Evolutionary conservation across 2,797 vertebrate species (phyloP), one percentile per base, ranked within the genome.

Genomic region (Champsocephalus esox): DNA sequence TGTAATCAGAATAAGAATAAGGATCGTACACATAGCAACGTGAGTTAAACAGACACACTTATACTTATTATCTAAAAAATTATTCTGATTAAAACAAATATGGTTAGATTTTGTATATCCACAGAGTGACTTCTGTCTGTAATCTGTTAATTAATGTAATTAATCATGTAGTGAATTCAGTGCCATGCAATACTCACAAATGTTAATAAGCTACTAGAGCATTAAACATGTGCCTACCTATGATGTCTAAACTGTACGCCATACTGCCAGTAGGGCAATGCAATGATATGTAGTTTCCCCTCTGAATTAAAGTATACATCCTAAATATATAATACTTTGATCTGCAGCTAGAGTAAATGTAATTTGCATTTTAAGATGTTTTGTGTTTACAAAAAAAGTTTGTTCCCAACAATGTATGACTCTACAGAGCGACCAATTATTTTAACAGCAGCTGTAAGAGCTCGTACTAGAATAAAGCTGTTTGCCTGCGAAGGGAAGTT

Each of bases 1-100:
- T 90, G 92, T 94, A 94, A 95, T 95, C 87, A 88, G 84, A 89
- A 81, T 91, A 93, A 95, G 93, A 94, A 92, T 92, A 84, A 85
- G 65, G 54, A 69, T 34, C 19, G 9, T 59, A 48, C 17, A 81
- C 32, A 45, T 3, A 12, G 46, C 3, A 63, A 66, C 51, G 50
- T 13, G 21, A 62, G 38, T 54, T 58, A 34, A 16, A 66, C 50
- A 38, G 63, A 89, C 76, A 91, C 58, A 88, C 86, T 86, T 84
- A 93, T 87, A 89, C 81, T 89, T 91, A 86, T 94, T 38, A 38
- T 38, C 34, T 38, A 38, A 38, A 38, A 9, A 38, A 38, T 38
- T 1, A 38, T 6, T 38, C 34, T 38, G 7, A 8, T 28, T 28
- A 3, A 28, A 38, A 28, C 28, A 28, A 28, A 70, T 21, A 59